A percentile compares a stretch with the other conserved stretches of the same genome.
phyloP scores from a whole-genome alignment of 92 coral and sea anemone genomes.

The Montipora capitata region DNA sequence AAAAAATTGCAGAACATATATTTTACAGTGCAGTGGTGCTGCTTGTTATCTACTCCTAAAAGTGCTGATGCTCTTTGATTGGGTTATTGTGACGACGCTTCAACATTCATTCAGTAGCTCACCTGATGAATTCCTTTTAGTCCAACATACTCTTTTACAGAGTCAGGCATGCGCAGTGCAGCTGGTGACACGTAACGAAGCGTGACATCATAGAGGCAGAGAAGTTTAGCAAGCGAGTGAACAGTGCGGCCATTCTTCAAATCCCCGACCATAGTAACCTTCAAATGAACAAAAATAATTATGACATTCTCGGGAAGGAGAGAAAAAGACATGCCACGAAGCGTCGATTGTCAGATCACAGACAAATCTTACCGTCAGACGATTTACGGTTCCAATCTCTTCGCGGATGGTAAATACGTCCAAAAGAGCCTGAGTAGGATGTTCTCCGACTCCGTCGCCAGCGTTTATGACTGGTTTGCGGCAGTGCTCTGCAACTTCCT shows the following conservation, averaged over 20 bases:
- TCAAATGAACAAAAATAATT: neutral
- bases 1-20: too few species aligned
- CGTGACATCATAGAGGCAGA: constrained; percentile 94
- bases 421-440: constrained; percentile 98
- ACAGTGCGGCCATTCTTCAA: constrained; percentile 98
- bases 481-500: constrained; percentile 95
- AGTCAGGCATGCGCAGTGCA: constrained; percentile 92
- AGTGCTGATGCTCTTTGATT: too few species aligned
- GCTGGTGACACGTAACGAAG: constrained; percentile 94
- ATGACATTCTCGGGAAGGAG: neutral
- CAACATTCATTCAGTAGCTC: neutral
- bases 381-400: constrained; percentile 99
- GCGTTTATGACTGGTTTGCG: constrained; percentile 97
- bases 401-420: constrained; percentile 99
- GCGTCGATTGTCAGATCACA: too few species aligned
- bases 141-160: constrained; percentile 85
- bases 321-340: too few species aligned
- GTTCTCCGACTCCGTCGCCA: constrained; percentile 99
- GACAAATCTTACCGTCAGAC: constrained; percentile 78
- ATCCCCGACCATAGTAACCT: constrained; percentile 99
- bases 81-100: neutral
- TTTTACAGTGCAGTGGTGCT: too few species aligned
- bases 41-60: too few species aligned
- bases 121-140: constrained; percentile 93
- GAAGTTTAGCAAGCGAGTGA: constrained; percentile 93